Evolutionary conservation across 2,888 invertebrate genomes (phyloP).

Genomic region (Phorcus lineatus): DNA sequence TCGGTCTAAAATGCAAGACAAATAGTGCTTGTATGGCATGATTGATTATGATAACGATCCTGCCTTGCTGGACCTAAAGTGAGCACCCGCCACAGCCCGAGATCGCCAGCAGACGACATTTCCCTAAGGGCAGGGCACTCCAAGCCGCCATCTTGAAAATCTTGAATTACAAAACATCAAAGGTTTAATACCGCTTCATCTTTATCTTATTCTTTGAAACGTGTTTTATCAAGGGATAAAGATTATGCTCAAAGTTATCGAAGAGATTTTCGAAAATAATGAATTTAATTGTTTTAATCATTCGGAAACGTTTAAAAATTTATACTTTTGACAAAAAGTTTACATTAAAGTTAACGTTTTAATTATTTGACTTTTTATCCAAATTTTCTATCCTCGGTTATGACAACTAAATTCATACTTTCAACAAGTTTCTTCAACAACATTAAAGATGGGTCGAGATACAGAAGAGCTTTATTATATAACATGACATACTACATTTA

Average conservation of each 20-base stretch:
- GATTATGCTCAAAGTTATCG: neutral
- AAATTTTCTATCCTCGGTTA: too few species aligned
- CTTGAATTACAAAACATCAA: neutral
- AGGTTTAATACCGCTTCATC: neutral
- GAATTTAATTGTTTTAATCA: too few species aligned
- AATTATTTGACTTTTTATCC: too few species aligned
- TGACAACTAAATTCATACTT: too few species aligned
- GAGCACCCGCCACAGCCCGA: neutral
- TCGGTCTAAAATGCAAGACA: slow-evolving; percentile 26
- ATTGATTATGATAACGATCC: slow-evolving; percentile 25
- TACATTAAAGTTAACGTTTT: too few species aligned
- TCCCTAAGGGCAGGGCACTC: neutral
- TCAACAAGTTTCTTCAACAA: too few species aligned
- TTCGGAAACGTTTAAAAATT: too few species aligned
- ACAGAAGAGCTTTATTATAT: too few species aligned
- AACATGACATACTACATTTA: too few species aligned
- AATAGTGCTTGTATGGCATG: slow-evolving; percentile 25
- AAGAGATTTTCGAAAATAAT: too few species aligned
- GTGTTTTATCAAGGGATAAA: neutral
- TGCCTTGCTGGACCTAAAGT: neutral
- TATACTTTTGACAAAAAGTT: too few species aligned
- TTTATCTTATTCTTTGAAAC: neutral
- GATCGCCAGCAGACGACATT: neutral
- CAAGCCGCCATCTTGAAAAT: slow-evolving; percentile 2
- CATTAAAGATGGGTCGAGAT: too few species aligned